Evolutionary conservation across 2,888 invertebrate genomes (phyloP), one percentile per base, ranked within the genome.

Genomic region (Dione juno): DNA sequence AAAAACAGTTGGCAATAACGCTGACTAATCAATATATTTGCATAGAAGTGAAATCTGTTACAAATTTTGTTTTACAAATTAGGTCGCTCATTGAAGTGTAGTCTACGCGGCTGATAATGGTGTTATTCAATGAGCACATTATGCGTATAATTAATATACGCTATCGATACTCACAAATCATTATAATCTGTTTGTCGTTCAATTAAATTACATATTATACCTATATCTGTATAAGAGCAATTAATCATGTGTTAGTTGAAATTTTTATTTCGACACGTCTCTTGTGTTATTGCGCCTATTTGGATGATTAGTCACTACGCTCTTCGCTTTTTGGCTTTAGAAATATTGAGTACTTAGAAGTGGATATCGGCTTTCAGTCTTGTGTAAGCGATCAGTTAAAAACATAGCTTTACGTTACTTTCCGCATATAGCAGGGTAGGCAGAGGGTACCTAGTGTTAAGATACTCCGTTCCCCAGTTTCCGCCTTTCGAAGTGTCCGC

Each of bases 101-200:
- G 43, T 64, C 45, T 64, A 45, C 19, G 66, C 41, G 11, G 50
- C 70, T 75, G 78, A 74, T 76, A 73, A 74, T 77, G 73, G 69
- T 69, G 83, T 83, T 87, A 89, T 89, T 90, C 88, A 90, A 90
- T 90, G 86, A 90, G 78, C 82, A 78, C 76, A 78, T 86, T 86
- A 86, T 28, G 28, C 28, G 28, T 5, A 28, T 88, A 88, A 90
- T 89, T 89, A 88, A 83, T 80, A 69, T 59, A 69, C 74, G 77
- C 79, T 86, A 86, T 86, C 85, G 76, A 81, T 78, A 65, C 80
- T 81, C 86, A 86, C 87, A 87, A 88, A 88, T 89, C 85, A 86
- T 82, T 75, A 74, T 76, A 78, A 74, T 74, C 73, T 79, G 79
- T 87, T 86, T 86, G 86, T 85, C 83, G 84, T 83, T 84, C 87